Conservation (phyloP, 2,888 invertebrate genomes). For the Melipona bicolor region DNA sequence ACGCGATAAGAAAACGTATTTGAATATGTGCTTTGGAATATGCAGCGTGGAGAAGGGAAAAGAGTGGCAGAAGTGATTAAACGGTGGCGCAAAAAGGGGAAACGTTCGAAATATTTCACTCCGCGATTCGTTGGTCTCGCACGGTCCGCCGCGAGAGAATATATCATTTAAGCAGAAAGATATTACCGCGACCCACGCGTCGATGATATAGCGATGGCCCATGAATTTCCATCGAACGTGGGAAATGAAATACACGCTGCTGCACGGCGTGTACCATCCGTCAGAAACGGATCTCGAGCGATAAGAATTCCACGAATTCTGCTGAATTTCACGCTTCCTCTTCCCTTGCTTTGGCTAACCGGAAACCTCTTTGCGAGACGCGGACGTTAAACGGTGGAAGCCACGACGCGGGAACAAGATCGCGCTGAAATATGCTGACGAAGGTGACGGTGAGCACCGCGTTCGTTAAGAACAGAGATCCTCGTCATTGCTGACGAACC, state of each 20-base stretch:
- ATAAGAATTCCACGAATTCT: conserved; percentile 41
- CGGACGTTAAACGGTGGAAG: conserved; percentile 51
- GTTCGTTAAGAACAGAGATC: conserved; percentile 65
- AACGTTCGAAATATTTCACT: neutral
- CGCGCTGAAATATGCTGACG: conserved; percentile 58
- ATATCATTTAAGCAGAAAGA: conserved; percentile 39
- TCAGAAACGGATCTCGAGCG: conserved; percentile 27
- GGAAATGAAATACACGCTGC: conserved; percentile 37
- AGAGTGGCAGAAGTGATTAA: neutral
- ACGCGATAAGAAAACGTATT: neutral
- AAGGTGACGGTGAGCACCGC: conserved; percentile 39
- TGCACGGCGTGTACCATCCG: conserved; percentile 28
- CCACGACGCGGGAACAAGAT: conserved; percentile 44
- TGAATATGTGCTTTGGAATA: neutral
- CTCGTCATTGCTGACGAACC: conserved; percentile 61
- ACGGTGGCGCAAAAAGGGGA: neutral
- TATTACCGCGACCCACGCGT: conserved; percentile 38
- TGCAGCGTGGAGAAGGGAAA: neutral
- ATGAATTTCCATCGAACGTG: conserved; percentile 42
- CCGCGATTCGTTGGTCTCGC: conserved; percentile 7
- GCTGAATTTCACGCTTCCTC: conserved; percentile 31
- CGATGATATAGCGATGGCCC: conserved; percentile 25
- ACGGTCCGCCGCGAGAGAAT: conserved; percentile 17
- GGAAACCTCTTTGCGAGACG: neutral
- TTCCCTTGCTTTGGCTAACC: conserved; percentile 36